Evolutionary conservation across 2,113 vertebrate genomes (phyloP), one percentile per base, ranked within the genome.

Genomic region (Indri indri): DNA sequence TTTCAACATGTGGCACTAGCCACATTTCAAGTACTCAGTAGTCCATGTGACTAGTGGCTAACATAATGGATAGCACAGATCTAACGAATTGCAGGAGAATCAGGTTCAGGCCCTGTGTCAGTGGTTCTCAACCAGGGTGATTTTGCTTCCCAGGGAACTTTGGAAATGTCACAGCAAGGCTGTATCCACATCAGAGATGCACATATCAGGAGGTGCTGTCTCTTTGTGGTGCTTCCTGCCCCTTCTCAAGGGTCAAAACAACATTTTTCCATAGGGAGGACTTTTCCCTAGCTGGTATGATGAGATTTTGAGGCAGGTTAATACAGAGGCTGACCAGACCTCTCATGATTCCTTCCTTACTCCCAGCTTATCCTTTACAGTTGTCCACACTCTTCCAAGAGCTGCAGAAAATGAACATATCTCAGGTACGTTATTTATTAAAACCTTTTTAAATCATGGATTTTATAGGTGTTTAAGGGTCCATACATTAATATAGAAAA

Each of bases 341-440:
- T 25, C 45, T 95, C n/a, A 50, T 50, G 34, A 50, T 57, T 84
- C 25, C 77, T 65, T 94, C 77, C 70, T 65, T 91, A 71, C 34
- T 34, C n/a, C 4, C 88, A 94, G 94, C 8, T 32, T 57, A 47
- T 54, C 86, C 52, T 63, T 88, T 88, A 61, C 81, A 82, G 32
- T 82, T 76, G 54, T 91, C 61, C 30, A 13, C 71, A 50, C 40
- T 88, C 45, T 88, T 80, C n/a, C 40, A 42, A 20, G 66, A 82
- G 37, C 91, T 77, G 30, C 74, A 95, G 88, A 91, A 91, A 66
- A 95, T 88, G 94, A 84, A 95, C 20, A n/a, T 42, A 50, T 54
- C 61, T 84, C 94, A 84, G 88, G 96, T 97, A 77, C 40, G 96
- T 91, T 83, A 54, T 52, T 87, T 34, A 40, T 70, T 37, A 47